Evolutionary conservation across 1,140 invertebrate genomes (phyloP).

Genomic region (Magallana angulata): DNA sequence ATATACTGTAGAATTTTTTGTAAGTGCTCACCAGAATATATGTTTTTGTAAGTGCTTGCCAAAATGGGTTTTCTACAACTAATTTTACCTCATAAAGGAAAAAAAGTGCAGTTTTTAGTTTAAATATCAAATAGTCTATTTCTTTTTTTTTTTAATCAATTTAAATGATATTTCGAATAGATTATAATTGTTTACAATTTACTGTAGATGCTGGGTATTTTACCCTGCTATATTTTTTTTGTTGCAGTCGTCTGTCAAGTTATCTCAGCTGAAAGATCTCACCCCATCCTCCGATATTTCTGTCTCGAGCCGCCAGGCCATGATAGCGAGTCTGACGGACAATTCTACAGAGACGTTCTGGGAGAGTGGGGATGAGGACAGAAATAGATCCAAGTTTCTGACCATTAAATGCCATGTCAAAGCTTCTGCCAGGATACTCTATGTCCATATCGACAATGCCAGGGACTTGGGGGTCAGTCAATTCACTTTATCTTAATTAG

Average conservation of each 20-base stretch:
- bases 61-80: no score
- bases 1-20: no score
- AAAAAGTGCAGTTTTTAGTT: no score
- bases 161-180: no score
- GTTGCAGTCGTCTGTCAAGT: conserved; percentile 77
- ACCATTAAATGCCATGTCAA: conserved; percentile 72
- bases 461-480: conserved; percentile 90
- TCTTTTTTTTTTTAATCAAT: no score
- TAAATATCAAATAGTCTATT: no score
- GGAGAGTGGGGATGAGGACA: conserved; percentile 98
- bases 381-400: conserved; percentile 89
- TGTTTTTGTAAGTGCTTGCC: no score
- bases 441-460: conserved; percentile 95
- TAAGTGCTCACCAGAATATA: no score
- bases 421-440: conserved; percentile 85
- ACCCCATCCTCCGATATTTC: conserved; percentile 89
- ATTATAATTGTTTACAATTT: no score
- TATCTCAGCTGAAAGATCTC: conserved; percentile 87
- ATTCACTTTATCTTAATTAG: conserved; percentile 73
- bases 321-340: conserved; percentile 95
- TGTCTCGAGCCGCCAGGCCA: conserved; percentile 94
- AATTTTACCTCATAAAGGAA: no score
- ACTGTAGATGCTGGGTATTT: no score
- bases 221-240: background rate
- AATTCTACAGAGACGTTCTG: conserved; percentile 98